Evolutionary conservation across 2,113 vertebrate genomes (phyloP), one percentile per base, ranked within the genome.

Genomic region (Rhea pennata): DNA sequence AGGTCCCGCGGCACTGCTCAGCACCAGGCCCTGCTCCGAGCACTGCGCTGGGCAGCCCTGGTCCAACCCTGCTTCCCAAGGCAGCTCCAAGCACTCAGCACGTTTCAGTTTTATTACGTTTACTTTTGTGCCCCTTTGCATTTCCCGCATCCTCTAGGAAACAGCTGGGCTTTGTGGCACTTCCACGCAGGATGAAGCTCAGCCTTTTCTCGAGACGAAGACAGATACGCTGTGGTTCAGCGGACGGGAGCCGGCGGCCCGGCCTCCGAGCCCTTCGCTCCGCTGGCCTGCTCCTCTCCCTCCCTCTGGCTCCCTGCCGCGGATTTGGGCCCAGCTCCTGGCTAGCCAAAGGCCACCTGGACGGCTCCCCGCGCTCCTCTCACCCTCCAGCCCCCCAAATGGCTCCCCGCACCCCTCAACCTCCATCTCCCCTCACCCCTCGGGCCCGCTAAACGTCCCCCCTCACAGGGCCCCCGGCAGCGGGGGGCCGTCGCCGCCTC

Each of bases 111-210:
- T 95, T 65, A 58, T 86, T 88, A 54, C 85, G 91, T 93, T 74
- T 61, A 76, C 6, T 73, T 79, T 59, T 3, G 15, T 15, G 17
- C 72, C 33, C 12, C 0, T 87, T 81, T n/a, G 40, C 93, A 8
- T 81, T 88, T 91, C 44, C 46, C 0, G 0, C 46, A 72, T 83
- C 74, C 54, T 89, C 54, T 40, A 26, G 4, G 87, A 95, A 95
- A 73, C 64, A 95, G 86, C 40, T 93, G 86, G 33, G 66, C 73
- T 75, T 59, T 50, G 71, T 46, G 67, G 62, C 19, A 1, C 64
- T 93, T 94, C 88, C 87, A 94, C 58, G 12, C 89, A 88, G 92
- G 66, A 87, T 42, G 53, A 89, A 90, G 56, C 14, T 59, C n/a
- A 1, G 8, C 13, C 51, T 81, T 75, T 90, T 75, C 76, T 65